These are phyloP conservation scores for Microcebus jonahi DNA, from an alignment of 2,113 vertebrate genomes.

Conservation along the genomic window DNA sequence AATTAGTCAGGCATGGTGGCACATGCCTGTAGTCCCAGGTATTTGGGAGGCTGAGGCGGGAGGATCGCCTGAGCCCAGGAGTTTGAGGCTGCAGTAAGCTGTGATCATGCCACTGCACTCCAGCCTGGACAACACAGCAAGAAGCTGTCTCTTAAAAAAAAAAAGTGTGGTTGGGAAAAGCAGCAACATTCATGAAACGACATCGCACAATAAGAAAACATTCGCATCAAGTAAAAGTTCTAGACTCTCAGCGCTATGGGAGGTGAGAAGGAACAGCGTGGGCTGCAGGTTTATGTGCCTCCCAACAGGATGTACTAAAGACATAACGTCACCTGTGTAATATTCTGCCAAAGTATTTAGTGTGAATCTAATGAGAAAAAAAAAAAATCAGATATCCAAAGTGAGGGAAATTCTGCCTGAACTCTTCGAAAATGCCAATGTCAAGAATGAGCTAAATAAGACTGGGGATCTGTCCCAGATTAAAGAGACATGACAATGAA, in stretches of 20 bases:
- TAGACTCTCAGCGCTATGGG: accelerated
- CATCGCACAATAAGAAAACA: accelerated
- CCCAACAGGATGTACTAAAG: background rate
- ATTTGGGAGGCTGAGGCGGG: too few relatives aligned
- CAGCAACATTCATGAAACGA: background rate
- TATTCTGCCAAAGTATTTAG: background rate
- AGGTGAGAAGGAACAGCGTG: background rate
- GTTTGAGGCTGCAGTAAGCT: too few relatives aligned
- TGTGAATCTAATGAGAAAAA: background rate
- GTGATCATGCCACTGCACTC: too few relatives aligned
- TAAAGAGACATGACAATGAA: background rate
- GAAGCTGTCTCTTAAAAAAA: too few relatives aligned
- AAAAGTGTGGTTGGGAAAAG: background rate
- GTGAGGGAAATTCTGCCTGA: background rate
- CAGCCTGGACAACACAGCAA: too few relatives aligned
- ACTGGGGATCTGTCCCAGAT: background rate
- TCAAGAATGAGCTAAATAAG: background rate
- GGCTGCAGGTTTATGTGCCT: background rate
- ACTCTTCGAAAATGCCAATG: background rate
- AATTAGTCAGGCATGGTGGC: too few relatives aligned
- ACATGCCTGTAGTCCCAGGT: too few relatives aligned
- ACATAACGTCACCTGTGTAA: background rate
- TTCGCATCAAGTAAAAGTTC: accelerated
- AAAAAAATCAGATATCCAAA: background rate
- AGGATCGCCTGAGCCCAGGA: too few relatives aligned